phyloP scores from a whole-genome alignment of 2,113 vertebrate genomes.

The Vicugna pacos region DNA sequence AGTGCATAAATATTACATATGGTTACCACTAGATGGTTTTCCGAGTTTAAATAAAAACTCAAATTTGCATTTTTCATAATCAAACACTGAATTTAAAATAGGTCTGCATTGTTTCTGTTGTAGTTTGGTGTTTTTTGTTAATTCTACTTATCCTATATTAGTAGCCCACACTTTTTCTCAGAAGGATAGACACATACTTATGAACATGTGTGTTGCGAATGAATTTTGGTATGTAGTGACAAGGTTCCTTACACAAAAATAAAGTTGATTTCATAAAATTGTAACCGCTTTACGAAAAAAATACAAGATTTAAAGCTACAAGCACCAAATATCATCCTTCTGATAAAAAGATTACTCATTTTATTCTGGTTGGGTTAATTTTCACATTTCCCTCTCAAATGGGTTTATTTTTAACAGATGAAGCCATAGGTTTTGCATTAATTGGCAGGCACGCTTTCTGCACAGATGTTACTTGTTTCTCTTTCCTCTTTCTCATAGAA shows the following conservation, averaged over 20 bases:
- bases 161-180: background rate
- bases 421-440: constrained; percentile 13
- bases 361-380: background rate
- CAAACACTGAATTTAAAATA: constrained; percentile 13
- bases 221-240: background rate
- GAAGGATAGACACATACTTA: background rate
- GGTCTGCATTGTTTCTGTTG: background rate
- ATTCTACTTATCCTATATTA: background rate
- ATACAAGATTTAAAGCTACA: background rate
- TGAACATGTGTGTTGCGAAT: background rate
- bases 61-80: background rate
- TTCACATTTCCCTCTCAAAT: background rate
- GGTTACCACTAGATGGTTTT: background rate
- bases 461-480: constrained; percentile 50
- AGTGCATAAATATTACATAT: background rate
- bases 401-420: background rate
- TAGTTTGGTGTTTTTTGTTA: constrained; percentile 45
- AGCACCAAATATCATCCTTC: background rate
- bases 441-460: constrained; percentile 46
- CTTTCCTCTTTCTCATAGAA: constrained; percentile 84
- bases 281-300: background rate
- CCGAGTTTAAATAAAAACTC: background rate
- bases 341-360: background rate
- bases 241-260: background rate
- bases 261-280: constrained; percentile 17